These are phyloP conservation scores for Drosophila fulvimacula DNA, from an alignment of 2,888 invertebrate genomes.

Conservation along the genomic window DNA sequence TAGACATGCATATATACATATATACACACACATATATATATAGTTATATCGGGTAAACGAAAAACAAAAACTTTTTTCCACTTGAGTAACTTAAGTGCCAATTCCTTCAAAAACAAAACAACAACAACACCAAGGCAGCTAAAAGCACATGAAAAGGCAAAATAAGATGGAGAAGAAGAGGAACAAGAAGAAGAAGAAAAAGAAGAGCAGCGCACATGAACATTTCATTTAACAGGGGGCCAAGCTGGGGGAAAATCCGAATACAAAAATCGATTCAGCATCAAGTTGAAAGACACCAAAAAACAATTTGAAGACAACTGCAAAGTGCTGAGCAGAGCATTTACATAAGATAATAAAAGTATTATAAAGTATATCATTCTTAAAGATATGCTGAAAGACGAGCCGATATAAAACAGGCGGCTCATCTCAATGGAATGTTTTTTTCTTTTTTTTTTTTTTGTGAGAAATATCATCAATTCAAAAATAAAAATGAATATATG, in stretches of 20 bases:
- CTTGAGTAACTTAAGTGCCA: slow-evolving; percentile 82
- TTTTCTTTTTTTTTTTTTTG: too few species aligned
- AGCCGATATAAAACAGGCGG: neutral
- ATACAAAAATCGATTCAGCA: slow-evolving; percentile 50
- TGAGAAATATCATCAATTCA: neutral
- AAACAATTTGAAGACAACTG: slow-evolving; percentile 46
- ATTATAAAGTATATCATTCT: slow-evolving; percentile 6
- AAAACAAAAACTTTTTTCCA: slow-evolving; percentile 82
- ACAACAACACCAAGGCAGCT: slow-evolving; percentile 35
- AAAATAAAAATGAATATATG: neutral
- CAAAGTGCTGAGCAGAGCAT: slow-evolving; percentile 40
- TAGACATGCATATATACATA: too few species aligned
- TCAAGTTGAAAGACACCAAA: slow-evolving; percentile 38
- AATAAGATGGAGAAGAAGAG: neutral
- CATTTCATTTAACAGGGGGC: slow-evolving; percentile 35
- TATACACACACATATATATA: slow-evolving; percentile 37
- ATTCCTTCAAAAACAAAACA: slow-evolving; percentile 67
- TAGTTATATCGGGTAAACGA: slow-evolving; percentile 75
- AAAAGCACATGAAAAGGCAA: slow-evolving; percentile 38
- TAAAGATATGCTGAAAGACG: neutral
- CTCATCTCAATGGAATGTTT: neutral
- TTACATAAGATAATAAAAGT: slow-evolving; percentile 2
- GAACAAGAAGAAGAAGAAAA: neutral
- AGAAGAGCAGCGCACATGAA: slow-evolving; percentile 45
- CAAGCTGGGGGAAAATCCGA: slow-evolving; percentile 21